Evolutionary conservation across 2,797 vertebrate genomes (phyloP).

Genomic region (Sebastes hopkinsi): DNA sequence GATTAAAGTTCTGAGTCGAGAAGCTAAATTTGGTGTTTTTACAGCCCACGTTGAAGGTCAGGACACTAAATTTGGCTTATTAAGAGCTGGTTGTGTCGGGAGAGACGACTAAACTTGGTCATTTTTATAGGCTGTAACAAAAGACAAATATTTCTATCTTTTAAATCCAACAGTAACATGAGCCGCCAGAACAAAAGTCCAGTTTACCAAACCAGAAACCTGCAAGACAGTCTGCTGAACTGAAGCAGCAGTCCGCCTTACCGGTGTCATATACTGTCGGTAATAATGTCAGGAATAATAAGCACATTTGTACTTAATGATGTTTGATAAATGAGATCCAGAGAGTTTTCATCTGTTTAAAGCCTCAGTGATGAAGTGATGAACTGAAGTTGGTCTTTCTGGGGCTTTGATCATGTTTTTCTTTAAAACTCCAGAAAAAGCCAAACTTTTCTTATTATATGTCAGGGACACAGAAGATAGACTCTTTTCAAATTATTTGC

Average conservation of each 20-base stretch:
- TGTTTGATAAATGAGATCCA: background rate
- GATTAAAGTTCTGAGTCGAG: conserved; percentile 28
- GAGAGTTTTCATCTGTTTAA: background rate
- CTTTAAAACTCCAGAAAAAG: background rate
- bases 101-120: background rate
- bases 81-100: background rate
- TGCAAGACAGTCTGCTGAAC: background rate
- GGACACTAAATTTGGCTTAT: conserved; percentile 4
- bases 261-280: no score
- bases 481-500: background rate
- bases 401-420: background rate
- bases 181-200: background rate
- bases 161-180: background rate
- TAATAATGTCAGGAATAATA: background rate
- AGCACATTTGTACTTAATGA: background rate
- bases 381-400: background rate
- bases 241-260: background rate
- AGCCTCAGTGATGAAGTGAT: background rate
- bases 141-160: background rate
- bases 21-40: conserved; percentile 26
- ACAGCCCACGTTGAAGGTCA: background rate
- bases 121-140: background rate
- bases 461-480: background rate
- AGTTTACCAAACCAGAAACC: background rate
- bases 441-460: background rate